phyloP scores from a whole-genome alignment of 92 coral and sea anemone species.

The Paramuricea clavata region DNA sequence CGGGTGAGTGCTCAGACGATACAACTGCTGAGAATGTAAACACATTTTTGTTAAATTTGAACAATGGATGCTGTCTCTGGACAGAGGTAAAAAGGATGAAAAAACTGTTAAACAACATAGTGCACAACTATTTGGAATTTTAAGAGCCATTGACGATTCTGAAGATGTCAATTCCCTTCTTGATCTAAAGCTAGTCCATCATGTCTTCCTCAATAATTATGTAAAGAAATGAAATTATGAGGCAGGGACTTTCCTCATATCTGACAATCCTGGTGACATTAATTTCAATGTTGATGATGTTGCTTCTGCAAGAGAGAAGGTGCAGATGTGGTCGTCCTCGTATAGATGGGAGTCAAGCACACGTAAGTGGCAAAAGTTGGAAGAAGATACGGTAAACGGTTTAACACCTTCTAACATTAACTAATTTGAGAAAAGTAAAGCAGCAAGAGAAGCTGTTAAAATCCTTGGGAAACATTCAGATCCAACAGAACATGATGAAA shows the following conservation, averaged over 20 bases:
- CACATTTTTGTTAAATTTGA: no score
- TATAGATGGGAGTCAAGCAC: slow-evolving; percentile 44
- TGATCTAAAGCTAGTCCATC: slow-evolving; percentile 15
- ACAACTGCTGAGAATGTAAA: no score
- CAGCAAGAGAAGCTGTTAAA: slow-evolving; percentile 54
- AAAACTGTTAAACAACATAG: slow-evolving; percentile 60
- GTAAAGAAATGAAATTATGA: slow-evolving; percentile 41
- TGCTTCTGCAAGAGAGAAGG: slow-evolving; percentile 55
- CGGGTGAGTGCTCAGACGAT: no score
- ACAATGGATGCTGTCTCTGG: slow-evolving; percentile 59
- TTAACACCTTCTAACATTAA: slow-evolving; percentile 42
- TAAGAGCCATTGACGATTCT: slow-evolving; percentile 29
- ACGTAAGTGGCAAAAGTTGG: slow-evolving; percentile 65
- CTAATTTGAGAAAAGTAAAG: slow-evolving; percentile 53
- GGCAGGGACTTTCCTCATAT: slow-evolving; percentile 63
- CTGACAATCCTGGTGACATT: slow-evolving; percentile 68
- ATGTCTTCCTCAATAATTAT: slow-evolving; percentile 29
- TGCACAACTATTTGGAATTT: neutral
- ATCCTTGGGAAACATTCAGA: slow-evolving; percentile 50
- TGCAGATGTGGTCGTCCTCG: slow-evolving; percentile 51
- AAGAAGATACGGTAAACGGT: slow-evolving; percentile 24
- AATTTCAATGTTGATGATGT: slow-evolving; percentile 47
- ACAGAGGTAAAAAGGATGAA: slow-evolving; percentile 51
- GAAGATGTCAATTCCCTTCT: neutral
- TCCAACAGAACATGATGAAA: slow-evolving; percentile 13